A percentile compares a stretch with the other conserved stretches of the same genome.
Conservation (phyloP, 2,888 invertebrate species). For the Biston betularia region DNA sequence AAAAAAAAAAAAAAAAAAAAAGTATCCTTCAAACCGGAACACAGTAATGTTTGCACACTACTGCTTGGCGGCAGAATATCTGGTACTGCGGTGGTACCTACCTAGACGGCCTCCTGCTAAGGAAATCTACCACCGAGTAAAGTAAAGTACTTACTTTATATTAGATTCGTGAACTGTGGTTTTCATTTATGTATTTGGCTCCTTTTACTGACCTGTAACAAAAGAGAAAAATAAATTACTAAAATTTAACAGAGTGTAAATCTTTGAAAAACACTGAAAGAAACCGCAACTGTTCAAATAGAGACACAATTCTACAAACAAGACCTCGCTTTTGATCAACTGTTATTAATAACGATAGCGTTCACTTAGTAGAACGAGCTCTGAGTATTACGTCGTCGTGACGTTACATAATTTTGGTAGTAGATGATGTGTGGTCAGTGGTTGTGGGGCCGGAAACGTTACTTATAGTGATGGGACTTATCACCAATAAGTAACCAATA, state of each 20-base stretch:
- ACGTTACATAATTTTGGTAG: slow-evolving; percentile 37
- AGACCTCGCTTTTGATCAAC: slow-evolving; percentile 15
- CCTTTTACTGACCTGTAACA: slow-evolving; percentile 22
- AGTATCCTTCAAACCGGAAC: too few species aligned
- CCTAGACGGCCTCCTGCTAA: too few species aligned
- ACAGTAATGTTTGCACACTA: too few species aligned
- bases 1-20: too few species aligned
- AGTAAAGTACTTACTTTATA: too few species aligned
- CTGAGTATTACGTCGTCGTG: slow-evolving; percentile 33
- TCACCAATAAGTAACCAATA: not conserved
- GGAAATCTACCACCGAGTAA: too few species aligned
- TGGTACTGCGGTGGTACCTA: too few species aligned
- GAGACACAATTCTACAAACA: slow-evolving; percentile 15
- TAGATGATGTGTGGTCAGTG: slow-evolving; percentile 35
- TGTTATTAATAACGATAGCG: slow-evolving; percentile 21
- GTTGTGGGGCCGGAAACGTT: slow-evolving; percentile 29
- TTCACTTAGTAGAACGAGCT: slow-evolving; percentile 37
- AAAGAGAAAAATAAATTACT: not conserved
- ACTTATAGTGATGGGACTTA: slow-evolving; percentile 25
- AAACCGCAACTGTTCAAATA: slow-evolving; percentile 18
- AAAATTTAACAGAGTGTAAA: not conserved
- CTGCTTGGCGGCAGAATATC: too few species aligned
- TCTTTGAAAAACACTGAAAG: not conserved
- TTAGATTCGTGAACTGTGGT: not conserved
- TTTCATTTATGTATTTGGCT: not conserved